Evolutionary conservation across 2,888 invertebrate genomes (phyloP).

Genomic region (Rhogogaster chlorosoma): DNA sequence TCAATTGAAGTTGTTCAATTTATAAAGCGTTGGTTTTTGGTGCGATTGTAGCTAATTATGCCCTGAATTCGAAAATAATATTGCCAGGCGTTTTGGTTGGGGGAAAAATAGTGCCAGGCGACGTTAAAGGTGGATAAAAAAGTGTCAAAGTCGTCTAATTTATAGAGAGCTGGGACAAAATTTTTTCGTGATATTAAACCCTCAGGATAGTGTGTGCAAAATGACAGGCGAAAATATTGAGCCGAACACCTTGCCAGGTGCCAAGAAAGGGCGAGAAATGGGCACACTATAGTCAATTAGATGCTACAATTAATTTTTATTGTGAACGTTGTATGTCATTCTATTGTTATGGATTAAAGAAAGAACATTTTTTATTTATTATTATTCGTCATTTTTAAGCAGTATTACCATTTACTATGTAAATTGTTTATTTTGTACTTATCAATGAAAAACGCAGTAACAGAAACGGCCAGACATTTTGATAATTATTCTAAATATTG

Average conservation of each 20-base stretch:
- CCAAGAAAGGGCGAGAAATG: conserved; percentile 1
- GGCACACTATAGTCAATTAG: neutral
- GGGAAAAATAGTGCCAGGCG: conserved; percentile 8
- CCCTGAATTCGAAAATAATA: neutral
- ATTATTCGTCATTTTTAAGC: neutral
- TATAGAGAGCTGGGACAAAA: conserved; percentile 1
- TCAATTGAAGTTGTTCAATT: neutral
- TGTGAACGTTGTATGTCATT: neutral
- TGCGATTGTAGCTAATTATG: neutral
- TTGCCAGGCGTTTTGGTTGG: conserved; percentile 28
- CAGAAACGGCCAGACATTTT: neutral
- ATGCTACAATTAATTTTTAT: neutral
- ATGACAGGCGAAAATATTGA: neutral
- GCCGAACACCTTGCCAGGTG: conserved; percentile 7
- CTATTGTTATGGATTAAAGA: neutral
- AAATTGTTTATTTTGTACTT: neutral
- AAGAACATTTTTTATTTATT: neutral
- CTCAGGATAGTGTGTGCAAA: neutral
- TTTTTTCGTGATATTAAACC: neutral
- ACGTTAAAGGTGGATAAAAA: conserved; percentile 15
- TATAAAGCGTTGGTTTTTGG: conserved; percentile 16
- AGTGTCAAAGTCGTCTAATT: neutral
- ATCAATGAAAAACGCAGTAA: neutral
- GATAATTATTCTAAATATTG: neutral
- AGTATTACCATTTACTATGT: neutral